Base-by-base conservation (phyloP, 2,888 invertebrate genomes). In the Apamea epomidion region DNA sequence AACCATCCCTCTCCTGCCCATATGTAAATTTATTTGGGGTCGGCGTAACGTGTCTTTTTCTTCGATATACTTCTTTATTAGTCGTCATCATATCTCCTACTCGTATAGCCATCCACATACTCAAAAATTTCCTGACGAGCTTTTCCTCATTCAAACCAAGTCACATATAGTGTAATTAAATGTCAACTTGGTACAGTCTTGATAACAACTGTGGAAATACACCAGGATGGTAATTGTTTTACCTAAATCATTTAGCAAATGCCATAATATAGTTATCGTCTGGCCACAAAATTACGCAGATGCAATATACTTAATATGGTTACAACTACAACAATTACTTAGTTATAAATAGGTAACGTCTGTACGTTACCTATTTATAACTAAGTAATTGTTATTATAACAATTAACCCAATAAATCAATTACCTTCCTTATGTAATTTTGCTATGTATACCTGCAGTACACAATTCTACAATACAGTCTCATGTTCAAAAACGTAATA, bases 401-500 rank as follows among this genome's bases (percentile, higher is more conserved):
- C 42, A 58, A 62, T 68, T 51, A 45, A 60, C 4, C 5, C 14
- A 75, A 51, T 76, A 60, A 67, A 60, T 45, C 10, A 83, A 21
- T 81, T 77, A 29, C 45, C 68, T 76, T 81, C 81, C 81, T 81
- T 37, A 69, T 37, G 18, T 29, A 81, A 54, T 60, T 1, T 69
- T 62, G 18, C 37, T 69, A 54, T 83, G 45, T 32, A 51, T 48
- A 32, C 1, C 29, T 54, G 25, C 7, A 72, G 42, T 54, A n/a
- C 2, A 64, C 42, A 72, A 62, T 32, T 81, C 58, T 79, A 72
- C 18, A 29, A n/a, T 42, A 37, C 18, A 51, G 14, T 60, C 29
- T 60, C 29, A 7, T 60, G 29, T 25, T 32, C 25, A 67, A 3
- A 48, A 58, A 65, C 65, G 18, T 48, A 54, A 45, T 71, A 16